phyloP scores from a whole-genome alignment of 2,797 vertebrate species.

The Petrocephalus sullivani region DNA sequence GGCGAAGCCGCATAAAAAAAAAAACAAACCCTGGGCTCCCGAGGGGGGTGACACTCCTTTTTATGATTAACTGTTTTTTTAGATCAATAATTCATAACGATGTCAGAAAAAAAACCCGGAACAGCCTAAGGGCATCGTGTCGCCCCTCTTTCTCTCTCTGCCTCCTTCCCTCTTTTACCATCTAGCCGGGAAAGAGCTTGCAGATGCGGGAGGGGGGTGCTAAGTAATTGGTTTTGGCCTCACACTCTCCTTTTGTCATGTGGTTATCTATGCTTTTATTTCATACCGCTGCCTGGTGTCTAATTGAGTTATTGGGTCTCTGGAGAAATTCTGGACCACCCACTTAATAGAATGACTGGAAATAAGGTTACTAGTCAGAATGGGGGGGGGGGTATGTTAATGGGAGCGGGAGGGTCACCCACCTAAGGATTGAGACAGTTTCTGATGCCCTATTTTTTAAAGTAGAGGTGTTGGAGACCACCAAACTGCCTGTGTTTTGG shows the following conservation, averaged over 20 bases:
- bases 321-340: conserved; percentile 6
- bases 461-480: not conserved
- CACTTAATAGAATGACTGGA: conserved; percentile 13
- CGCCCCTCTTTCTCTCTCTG: not conserved
- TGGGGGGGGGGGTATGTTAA: not conserved
- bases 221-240: conserved; percentile 17
- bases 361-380: conserved; percentile 10
- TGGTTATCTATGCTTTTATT: conserved; percentile 12
- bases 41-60: not conserved
- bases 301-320: conserved; percentile 18
- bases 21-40: not conserved
- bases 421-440: not conserved
- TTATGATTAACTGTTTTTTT: not conserved
- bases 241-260: conserved; percentile 11
- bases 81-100: not conserved
- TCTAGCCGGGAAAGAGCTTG: not conserved
- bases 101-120: not conserved
- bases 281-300: conserved; percentile 8
- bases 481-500: not conserved
- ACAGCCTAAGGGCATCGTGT: not conserved
- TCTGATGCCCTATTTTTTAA: not conserved
- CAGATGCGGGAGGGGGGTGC: not conserved
- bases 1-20: not conserved
- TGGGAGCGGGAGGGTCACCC: not conserved
- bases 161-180: not conserved